Evolutionary conservation across 2,888 invertebrate genomes (phyloP).

Genomic region (Xestoiulus laeticollis): DNA sequence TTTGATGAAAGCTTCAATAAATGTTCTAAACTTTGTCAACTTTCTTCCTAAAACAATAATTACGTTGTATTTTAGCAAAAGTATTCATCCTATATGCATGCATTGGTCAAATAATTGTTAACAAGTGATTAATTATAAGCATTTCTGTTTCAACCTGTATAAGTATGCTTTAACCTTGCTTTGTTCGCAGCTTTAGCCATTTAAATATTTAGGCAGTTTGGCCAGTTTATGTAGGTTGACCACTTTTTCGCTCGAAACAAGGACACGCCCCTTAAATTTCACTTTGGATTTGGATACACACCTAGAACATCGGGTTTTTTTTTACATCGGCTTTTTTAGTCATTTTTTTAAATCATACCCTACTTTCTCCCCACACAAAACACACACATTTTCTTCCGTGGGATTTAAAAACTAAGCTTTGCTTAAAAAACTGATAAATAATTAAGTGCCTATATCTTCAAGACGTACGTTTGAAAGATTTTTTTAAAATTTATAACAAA

Average conservation of each 20-base stretch:
- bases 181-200: conserved; percentile 6
- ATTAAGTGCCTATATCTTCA: neutral
- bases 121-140: too few species aligned
- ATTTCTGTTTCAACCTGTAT: neutral
- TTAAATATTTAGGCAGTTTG: conserved; percentile 13
- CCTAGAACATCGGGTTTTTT: neutral
- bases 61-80: too few species aligned
- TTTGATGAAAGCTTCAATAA: too few species aligned
- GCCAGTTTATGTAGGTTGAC: conserved; percentile 32
- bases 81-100: too few species aligned
- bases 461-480: neutral
- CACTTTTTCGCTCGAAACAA: neutral
- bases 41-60: too few species aligned
- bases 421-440: neutral
- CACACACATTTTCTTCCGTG: neutral
- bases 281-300: conserved; percentile 19
- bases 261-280: neutral
- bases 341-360: neutral
- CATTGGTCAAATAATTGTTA: too few species aligned
- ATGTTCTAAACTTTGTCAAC: too few species aligned
- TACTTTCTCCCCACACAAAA: neutral
- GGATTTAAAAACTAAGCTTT: neutral
- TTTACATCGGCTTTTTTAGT: neutral
- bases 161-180: neutral
- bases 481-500: conserved; percentile 25